Evolutionary conservation across 2,797 vertebrate genomes (phyloP), one percentile per base, ranked within the genome.

Genomic region (Moxostoma hubbsi): DNA sequence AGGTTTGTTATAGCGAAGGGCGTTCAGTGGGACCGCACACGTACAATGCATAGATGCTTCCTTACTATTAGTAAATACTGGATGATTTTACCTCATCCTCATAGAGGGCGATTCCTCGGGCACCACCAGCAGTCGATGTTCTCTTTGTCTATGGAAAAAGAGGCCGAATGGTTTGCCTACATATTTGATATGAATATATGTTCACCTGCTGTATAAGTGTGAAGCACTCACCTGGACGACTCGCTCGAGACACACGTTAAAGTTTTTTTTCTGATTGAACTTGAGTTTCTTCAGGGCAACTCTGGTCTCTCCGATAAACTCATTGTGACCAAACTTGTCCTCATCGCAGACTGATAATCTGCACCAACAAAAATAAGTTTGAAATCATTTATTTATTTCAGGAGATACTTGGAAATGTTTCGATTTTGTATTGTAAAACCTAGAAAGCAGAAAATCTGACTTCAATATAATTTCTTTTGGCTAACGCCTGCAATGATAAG

Each of bases 321-420:
- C 36, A 5, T 36, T 36, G 36, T 36, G 36, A 36, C 36, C 36
- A 36, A 36, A 36, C 36, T 36, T 98, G 90, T 99, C 97, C 86
- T 99, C 97, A 6, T 99, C 97, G 1, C 96, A 98, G 76, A 98
- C 97, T 0, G 97, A 98, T 85, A 99, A 93, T 93, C 97, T 98
- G 89, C 13, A 62, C 3, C 55, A 49, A 49, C 36, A 36, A 36
- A 36, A 36, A 4, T 36, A 36, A 3, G 4, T 36, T 36, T 36
- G 36, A 36, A 36, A 36, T 36, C 36, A 36, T 4, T 36, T 36
- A 36, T 36, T 36, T 36, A 36, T 36, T 36, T 36, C 4, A 36
- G 36, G 36, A 36, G 36, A 4, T 36, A 36, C 36, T 36, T 36
- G 36, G 36, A 36, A 36, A 36, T 36, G 36, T 36, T 36, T 36